Conservation (phyloP, 2,797 vertebrate genomes). For the Esox lucius region DNA sequence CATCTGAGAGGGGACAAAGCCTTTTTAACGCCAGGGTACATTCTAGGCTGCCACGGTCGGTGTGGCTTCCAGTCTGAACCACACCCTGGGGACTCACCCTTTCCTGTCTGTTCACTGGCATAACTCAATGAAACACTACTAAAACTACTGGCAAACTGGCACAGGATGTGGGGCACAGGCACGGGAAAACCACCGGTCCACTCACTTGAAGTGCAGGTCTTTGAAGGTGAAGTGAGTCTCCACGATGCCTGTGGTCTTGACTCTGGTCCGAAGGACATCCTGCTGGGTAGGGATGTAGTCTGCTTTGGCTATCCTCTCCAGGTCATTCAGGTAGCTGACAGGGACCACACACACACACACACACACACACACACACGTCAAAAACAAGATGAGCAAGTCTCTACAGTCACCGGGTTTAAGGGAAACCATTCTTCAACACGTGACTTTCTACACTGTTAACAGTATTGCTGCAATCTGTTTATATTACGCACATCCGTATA, state of each 20-base stretch:
- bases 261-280: constrained; percentile 92
- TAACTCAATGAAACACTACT: no score
- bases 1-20: no score
- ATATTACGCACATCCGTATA: neutral
- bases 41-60: no score
- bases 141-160: no score
- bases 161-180: neutral
- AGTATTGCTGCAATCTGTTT: neutral
- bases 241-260: constrained; percentile 98
- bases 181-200: neutral
- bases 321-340: constrained; percentile 92
- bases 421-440: neutral
- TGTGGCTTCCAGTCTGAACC: no score
- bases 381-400: neutral
- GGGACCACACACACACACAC: constrained; percentile 9
- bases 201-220: constrained; percentile 97
- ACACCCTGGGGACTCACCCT: no score
- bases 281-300: constrained; percentile 97
- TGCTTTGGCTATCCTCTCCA: constrained; percentile 89
- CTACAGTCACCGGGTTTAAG: neutral
- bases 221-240: constrained; percentile 99
- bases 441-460: neutral
- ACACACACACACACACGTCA: no score
- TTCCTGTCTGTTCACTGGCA: no score
- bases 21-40: no score